phyloP scores from a whole-genome alignment of 2,797 vertebrate genomes.

The Botia kubotai region DNA sequence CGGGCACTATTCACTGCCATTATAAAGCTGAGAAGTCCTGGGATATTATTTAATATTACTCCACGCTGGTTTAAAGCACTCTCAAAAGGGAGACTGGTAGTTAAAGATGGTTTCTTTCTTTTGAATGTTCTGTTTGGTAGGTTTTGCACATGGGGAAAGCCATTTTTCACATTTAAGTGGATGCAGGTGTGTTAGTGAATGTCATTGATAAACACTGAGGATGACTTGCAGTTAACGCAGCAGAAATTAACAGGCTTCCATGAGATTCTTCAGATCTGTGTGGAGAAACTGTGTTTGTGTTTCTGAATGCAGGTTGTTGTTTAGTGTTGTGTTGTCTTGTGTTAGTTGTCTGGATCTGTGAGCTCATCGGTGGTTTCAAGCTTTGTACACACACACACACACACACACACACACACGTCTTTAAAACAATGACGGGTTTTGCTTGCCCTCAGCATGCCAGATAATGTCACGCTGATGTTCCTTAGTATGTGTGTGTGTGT shows the following conservation, averaged over 20 bases:
- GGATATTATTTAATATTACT: no score
- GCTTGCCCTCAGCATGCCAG: neutral
- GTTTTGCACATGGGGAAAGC: neutral
- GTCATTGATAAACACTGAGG: neutral
- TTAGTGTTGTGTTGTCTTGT: neutral
- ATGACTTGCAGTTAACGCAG: neutral
- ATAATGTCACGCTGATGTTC: neutral
- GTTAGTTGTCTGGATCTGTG: constrained; percentile 20
- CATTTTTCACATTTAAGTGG: neutral
- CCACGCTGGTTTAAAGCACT: no score
- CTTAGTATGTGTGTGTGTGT: neutral
- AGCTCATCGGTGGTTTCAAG: neutral
- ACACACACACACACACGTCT: neutral
- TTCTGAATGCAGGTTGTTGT: neutral
- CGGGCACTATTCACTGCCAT: no score
- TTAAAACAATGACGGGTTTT: neutral
- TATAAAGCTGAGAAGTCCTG: no score
- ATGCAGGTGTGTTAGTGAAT: neutral
- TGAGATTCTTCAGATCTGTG: neutral
- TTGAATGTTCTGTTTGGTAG: constrained; percentile 23
- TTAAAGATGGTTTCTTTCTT: neutral
- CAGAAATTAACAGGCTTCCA: neutral
- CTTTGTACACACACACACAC: neutral
- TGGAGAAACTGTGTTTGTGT: neutral
- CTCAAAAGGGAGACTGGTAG: neutral